These are phyloP conservation scores for Erynnis tages DNA, from an alignment of 2,888 invertebrate genomes.

Conservation along the genomic window DNA sequence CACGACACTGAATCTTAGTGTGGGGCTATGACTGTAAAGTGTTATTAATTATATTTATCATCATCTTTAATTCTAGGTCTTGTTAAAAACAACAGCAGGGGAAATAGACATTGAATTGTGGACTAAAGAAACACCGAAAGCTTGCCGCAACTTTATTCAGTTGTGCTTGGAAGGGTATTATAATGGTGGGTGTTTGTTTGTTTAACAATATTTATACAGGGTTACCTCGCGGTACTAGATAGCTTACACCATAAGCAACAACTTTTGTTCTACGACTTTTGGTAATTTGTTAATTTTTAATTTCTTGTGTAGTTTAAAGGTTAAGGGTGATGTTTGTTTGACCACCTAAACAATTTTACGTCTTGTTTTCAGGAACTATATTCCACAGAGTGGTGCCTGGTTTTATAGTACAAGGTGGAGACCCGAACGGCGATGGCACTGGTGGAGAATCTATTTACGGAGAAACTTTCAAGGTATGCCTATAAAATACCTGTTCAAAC, in stretches of 20 bases:
- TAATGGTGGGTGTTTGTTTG: conserved; percentile 76
- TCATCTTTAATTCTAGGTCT: conserved; percentile 85
- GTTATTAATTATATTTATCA: too few species aligned
- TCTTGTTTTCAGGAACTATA: conserved; percentile 83
- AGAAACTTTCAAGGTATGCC: conserved; percentile 90
- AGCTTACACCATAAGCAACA: too few species aligned
- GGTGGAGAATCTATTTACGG: conserved; percentile 99
- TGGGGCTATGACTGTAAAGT: too few species aligned
- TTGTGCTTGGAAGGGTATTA: conserved; percentile 98
- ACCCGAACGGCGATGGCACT: conserved; percentile 96
- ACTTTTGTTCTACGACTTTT: too few species aligned
- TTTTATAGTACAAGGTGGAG: conserved; percentile 98
- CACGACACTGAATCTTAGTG: too few species aligned
- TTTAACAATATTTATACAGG: conserved; percentile 22
- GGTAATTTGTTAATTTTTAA: too few species aligned
- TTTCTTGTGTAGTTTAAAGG: too few species aligned
- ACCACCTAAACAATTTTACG: too few species aligned
- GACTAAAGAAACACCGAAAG: conserved; percentile 97
- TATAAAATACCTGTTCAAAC: neutral
- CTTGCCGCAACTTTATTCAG: conserved; percentile 96
- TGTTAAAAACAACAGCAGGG: conserved; percentile 95
- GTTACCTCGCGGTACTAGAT: too few species aligned
- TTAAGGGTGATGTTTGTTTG: too few species aligned
- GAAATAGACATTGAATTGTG: conserved; percentile 99
- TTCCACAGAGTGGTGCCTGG: conserved; percentile 97